phyloP scores from a whole-genome alignment of 2,888 invertebrate genomes.

The Netelia fuscicornis region DNA sequence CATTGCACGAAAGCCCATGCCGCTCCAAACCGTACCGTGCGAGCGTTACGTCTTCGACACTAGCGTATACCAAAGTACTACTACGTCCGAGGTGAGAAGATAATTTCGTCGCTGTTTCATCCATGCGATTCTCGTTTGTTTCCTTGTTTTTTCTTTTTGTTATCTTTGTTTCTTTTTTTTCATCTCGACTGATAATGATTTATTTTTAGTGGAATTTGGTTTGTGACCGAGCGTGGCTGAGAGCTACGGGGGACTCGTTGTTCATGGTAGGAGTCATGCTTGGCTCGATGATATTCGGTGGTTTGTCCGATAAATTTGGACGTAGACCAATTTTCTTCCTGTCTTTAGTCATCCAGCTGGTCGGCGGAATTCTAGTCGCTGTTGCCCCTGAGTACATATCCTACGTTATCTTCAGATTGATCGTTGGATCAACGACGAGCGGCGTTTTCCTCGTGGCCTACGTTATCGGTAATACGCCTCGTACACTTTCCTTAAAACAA shows the following conservation, averaged over 20 bases:
- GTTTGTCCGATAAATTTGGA: conserved; percentile 90
- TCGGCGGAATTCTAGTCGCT: conserved; percentile 89
- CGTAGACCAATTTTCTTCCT: conserved; percentile 90
- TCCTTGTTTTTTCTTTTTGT: conserved; percentile 1
- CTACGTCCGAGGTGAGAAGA: conserved; percentile 87
- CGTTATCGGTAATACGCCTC: conserved; percentile 88
- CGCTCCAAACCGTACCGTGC: conserved; percentile 83
- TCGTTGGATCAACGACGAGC: conserved; percentile 91
- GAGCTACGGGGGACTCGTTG: conserved; percentile 89
- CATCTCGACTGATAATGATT: conserved; percentile 1
- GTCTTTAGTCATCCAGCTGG: conserved; percentile 89
- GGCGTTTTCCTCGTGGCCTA: conserved; percentile 92
- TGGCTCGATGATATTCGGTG: conserved; percentile 90
- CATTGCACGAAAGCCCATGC: conserved; percentile 56
- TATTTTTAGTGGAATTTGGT: conserved; percentile 88
- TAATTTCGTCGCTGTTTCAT: conserved; percentile 24
- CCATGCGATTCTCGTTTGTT: background rate
- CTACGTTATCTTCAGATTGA: conserved; percentile 88
- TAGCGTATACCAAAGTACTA: conserved; percentile 87
- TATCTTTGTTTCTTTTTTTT: background rate
- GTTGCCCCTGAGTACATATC: conserved; percentile 89
- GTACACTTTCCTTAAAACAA: conserved; percentile 6
- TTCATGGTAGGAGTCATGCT: conserved; percentile 91
- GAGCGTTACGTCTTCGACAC: conserved; percentile 88
- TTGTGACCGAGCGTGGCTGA: conserved; percentile 88